These are phyloP conservation scores for Popillia japonica DNA, from an alignment of 1,140 invertebrate genomes.

Conservation along the genomic window DNA sequence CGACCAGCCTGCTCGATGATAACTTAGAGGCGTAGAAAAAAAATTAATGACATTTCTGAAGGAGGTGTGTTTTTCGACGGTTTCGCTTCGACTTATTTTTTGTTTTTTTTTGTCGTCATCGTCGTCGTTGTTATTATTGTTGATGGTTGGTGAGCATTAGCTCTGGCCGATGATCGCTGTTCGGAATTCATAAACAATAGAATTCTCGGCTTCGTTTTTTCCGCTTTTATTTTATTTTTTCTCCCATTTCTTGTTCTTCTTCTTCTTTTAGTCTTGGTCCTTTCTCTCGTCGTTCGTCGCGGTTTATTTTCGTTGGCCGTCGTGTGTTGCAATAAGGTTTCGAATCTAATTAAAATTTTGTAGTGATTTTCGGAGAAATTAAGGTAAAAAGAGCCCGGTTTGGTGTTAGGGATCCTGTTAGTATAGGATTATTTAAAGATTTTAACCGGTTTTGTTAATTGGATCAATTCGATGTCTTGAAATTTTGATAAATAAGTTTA, in stretches of 20 bases:
- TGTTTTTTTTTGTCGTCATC: background rate
- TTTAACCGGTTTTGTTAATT: no score
- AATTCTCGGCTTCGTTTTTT: background rate
- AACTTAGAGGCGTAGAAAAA: background rate
- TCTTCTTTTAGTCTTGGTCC: background rate
- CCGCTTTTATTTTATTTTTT: background rate
- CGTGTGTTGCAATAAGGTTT: background rate
- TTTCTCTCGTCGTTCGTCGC: background rate
- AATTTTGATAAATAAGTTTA: no score
- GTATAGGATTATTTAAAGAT: background rate
- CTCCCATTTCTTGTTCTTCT: background rate
- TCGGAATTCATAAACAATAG: constrained; percentile 32
- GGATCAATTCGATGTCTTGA: no score
- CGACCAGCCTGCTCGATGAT: background rate
- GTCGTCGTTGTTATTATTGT: background rate
- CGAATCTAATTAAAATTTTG: constrained; percentile 28
- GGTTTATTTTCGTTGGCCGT: background rate
- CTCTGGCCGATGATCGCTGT: background rate
- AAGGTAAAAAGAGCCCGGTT: background rate
- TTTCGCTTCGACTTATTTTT: constrained; percentile 4
- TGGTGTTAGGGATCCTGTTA: background rate
- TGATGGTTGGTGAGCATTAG: background rate
- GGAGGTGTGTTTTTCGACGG: constrained; percentile 22
- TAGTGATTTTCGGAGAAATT: constrained; percentile 4
- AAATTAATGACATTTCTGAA: constrained; percentile 23